Base-by-base conservation (phyloP, 1,140 invertebrate genomes). In the Sitobion miscanthi region DNA sequence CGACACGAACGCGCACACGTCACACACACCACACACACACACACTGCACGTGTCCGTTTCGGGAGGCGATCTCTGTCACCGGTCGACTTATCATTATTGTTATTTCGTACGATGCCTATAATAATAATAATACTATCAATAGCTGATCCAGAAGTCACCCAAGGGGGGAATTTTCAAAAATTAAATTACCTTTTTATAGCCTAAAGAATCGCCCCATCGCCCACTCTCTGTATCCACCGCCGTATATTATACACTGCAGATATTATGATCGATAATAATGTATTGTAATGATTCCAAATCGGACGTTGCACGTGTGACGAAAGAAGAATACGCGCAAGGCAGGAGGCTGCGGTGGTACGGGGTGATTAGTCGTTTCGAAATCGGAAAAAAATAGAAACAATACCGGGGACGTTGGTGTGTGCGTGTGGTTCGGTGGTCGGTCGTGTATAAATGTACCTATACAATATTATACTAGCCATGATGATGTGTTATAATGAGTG, bases 1-100 rank as follows among this genome's bases (percentile, higher is more conserved):
- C 20, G 90, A 52, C 90, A 91, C 90, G 90, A 35, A 49, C 69
- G n/a, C 90, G 35, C 54, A 25, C 38, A 42, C 35, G 20, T 83
- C n/a, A 54, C 47, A 90, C 35, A 57, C 89, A 45, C 0, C 69
- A 14, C 17, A 82, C 69, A 52, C 45, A 89, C 49, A 54, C 52
- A 42, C 69, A 3, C n/a, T 23, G 25, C 25, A 82, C 90, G 62
- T 82, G 90, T 91, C 69, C 45, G 21, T 77, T 91, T 91, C 62
- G 25, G 47, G 35, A 17, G 47, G n/a, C 30, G 62, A 69, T 69
- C 62, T 69, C 62, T 11, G 11, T 69, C 62, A 4, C 30, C 14
- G 62, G 30, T 20, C 20, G 30, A 4, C 30, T n/a, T 69, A 11
- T 69, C 30, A 17, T 69, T n/a, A 69, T 57, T 57, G 8, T n/a